Base-by-base conservation (phyloP, 1,140 invertebrate genomes). In the Magallana gigas region DNA sequence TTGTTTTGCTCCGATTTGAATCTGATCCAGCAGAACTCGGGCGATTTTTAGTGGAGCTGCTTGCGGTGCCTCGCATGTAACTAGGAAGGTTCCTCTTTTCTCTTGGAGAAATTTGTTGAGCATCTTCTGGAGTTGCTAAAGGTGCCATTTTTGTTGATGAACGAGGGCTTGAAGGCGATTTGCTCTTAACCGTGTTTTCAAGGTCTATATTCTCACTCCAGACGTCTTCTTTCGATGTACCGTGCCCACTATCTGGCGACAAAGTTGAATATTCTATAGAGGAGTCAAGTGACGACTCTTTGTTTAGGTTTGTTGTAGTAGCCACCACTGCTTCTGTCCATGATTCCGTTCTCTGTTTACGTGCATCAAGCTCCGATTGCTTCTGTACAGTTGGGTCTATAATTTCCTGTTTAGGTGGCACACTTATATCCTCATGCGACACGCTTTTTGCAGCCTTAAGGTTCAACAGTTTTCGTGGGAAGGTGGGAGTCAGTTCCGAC, bases 321-420 rank as follows among this genome's bases (percentile, higher is more conserved):
- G 71, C 85, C 4, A 87, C 88, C 11, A 92, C 91, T 59, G 91
- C 88, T 87, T 93, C 92, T 7, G 93, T 94, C 93, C 93, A 94
- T 1, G 91, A 92, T 83, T 94, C 93, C 8, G 92, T 93, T 84
- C 92, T 85, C 71, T 92, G 90, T 84, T 94, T 94, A n/a, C 92
- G 86, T 57, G 89, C 89, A 36, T 90, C 91, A 64, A 90, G 89
- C 16, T 92, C 93, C 29, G 91, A 90, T 57, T 91, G 89, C 18
- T 76, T 88, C 16, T 88, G 68, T 48, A 88, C 90, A 85, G 82
- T 87, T 64, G 86, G 84, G 3, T 88, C 88, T 82, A 90, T 91
- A 68, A 89, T 91, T 76, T 87, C 89, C 80, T 89, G 86, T 85
- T 82, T 83, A 11, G 57, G 81, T 81, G 85, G 80, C 59, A 68